phyloP scores from a whole-genome alignment of 2,113 vertebrate genomes.

The Pelvicachromis taeniatus region DNA sequence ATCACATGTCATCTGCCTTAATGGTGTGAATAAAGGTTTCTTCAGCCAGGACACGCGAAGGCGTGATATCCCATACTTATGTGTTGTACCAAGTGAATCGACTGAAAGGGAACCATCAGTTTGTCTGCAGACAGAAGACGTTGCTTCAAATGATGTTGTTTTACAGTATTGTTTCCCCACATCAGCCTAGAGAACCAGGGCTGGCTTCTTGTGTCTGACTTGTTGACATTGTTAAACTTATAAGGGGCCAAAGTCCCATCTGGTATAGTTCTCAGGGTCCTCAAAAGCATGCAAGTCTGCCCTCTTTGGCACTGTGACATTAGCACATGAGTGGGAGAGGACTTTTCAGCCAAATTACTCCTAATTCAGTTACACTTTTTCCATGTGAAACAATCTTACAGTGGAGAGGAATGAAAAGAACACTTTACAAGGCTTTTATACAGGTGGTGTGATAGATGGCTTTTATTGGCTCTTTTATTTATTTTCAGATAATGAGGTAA shows the following conservation, averaged over 20 bases:
- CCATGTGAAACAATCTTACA: not conserved
- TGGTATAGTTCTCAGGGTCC: not conserved
- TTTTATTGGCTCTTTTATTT: not conserved
- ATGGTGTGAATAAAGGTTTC: no score
- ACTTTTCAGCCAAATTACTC: not conserved
- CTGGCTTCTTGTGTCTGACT: not conserved
- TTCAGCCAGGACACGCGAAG: no score
- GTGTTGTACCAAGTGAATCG: no score
- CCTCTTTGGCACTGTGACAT: not conserved
- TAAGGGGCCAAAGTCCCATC: not conserved
- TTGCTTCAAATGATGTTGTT: not conserved
- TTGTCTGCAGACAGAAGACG: not conserved
- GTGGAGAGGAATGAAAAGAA: not conserved
- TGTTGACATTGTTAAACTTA: not conserved
- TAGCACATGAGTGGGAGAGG: not conserved
- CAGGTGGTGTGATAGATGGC: not conserved
- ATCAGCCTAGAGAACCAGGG: not conserved
- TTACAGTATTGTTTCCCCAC: not conserved
- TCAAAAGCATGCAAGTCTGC: not conserved
- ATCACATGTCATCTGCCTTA: no score
- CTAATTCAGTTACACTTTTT: not conserved
- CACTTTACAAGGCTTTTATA: not conserved
- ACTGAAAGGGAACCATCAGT: no score
- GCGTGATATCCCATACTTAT: no score
- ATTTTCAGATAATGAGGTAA: not conserved